Evolutionary conservation across 2,113 vertebrate genomes (phyloP).

Genomic region (Jacana jacana): DNA sequence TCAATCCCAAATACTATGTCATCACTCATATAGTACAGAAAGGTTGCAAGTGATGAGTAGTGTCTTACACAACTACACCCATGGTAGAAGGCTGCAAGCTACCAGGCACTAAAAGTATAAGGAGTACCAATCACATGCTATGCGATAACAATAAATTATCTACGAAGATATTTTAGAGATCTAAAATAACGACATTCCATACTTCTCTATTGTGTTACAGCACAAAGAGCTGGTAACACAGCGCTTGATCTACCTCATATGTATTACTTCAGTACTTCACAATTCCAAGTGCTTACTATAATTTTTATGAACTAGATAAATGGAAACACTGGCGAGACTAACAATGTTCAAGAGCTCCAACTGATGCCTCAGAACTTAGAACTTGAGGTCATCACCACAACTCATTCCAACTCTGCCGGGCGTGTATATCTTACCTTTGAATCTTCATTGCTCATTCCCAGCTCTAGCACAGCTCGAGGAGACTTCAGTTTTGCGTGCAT

Average conservation of each 20-base stretch:
- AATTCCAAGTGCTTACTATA: background rate
- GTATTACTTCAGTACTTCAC: background rate
- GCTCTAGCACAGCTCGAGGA: conserved; percentile 87
- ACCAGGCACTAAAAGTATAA: background rate
- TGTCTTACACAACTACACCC: background rate
- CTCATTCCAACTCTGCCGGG: background rate
- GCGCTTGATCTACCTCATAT: background rate
- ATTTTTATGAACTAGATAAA: background rate
- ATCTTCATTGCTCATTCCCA: conserved; percentile 86
- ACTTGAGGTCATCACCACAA: background rate
- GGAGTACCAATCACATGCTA: background rate
- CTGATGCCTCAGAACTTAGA: background rate
- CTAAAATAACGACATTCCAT: background rate
- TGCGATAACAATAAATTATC: background rate
- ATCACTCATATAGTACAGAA: background rate
- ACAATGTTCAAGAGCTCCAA: background rate
- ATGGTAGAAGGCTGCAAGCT: background rate
- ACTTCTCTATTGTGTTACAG: background rate
- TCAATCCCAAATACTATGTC: background rate
- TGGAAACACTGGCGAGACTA: background rate
- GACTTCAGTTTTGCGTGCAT: conserved; percentile 86
- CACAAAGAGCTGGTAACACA: background rate
- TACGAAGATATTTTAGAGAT: background rate
- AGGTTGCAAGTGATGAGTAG: background rate
- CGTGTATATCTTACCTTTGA: conserved; percentile 80